Base-by-base conservation (phyloP, 2,113 vertebrate genomes). In the Alexandromys fortis region DNA sequence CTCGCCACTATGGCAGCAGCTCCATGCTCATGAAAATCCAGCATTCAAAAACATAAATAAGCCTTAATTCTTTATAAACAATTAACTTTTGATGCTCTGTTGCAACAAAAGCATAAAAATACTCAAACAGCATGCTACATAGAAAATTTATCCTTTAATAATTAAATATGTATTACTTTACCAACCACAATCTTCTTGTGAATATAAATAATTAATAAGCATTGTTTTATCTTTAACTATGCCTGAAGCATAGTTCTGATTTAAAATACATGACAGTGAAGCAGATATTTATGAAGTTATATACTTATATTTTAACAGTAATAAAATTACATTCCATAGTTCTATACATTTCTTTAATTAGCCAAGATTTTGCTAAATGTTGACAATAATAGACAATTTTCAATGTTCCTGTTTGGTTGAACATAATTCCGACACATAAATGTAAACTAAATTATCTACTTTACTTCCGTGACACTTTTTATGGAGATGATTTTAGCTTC, bases 1-100 rank as follows among this genome's bases (percentile, higher is more conserved):
- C 5, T 45, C 0, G 12, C 2, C 14, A 8, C 2, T 52, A 11
- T 26, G 7, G 22, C 7, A 45, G 28, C 28, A 45, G 19, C 12
- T 11, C 52, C 9, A 45, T 52, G 8, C 17, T 79, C 61, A 70
- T 35, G 7, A 68, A 70, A 38, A 21, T n/a, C 21, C 45, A 16
- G 30, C 30, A 42, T 63, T 30, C 24, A 73, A 67, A 88, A 4
- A 11, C 3, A 30, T 33, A 58, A 45, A 42, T 35, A 42, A 21
- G 35, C 8, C 16, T 42, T 73, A 42, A 1, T 45, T 77, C n/a
- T 45, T 7, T 93, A 7, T 7, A 87, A 58, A 22, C 26, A 38
- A 24, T 12, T 7, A 55, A 65, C 38, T 65, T 61, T 1, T 1
- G 10, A 26, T 28, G 19, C 33, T 68, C 3, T 78, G 49, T 28